A percentile compares a stretch with the other conserved stretches of the same genome.
These are phyloP conservation scores for Chrysolina americana DNA, from an alignment of 2,888 invertebrate species.

Conservation along the genomic window DNA sequence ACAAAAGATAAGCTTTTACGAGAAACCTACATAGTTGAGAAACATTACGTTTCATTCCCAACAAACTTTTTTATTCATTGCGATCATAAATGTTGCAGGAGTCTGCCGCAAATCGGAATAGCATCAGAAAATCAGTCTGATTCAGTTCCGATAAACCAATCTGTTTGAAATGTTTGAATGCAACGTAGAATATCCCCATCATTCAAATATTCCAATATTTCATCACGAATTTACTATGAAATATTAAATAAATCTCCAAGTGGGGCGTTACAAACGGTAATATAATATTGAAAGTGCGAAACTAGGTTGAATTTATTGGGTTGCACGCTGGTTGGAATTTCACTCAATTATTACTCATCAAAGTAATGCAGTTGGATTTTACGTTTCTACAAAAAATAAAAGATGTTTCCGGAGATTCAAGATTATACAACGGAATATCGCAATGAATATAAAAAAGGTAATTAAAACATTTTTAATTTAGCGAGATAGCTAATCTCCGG, in stretches of 20 bases:
- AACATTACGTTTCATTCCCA: too few species aligned
- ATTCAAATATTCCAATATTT: not conserved
- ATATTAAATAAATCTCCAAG: not conserved
- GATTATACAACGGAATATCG: not conserved
- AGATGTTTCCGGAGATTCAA: not conserved
- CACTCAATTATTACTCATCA: not conserved
- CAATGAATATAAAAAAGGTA: not conserved
- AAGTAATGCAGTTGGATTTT: not conserved
- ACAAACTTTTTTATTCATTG: too few species aligned
- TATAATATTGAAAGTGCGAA: not conserved
- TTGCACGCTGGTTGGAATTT: not conserved
- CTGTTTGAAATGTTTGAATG: too few species aligned
- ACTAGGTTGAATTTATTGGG: not conserved
- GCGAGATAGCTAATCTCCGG: not conserved
- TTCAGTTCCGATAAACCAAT: too few species aligned
- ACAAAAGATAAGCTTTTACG: too few species aligned
- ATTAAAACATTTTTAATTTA: conserved; percentile 4
- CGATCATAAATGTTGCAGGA: too few species aligned
- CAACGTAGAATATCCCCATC: not conserved
- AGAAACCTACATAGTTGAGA: too few species aligned
- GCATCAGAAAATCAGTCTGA: not conserved
- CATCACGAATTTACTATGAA: not conserved
- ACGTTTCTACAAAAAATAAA: not conserved
- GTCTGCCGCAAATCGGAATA: too few species aligned
- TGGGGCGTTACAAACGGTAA: not conserved